Conservation (phyloP, 2,113 vertebrate genomes). For the Cryptomyrus ogoouensis region DNA sequence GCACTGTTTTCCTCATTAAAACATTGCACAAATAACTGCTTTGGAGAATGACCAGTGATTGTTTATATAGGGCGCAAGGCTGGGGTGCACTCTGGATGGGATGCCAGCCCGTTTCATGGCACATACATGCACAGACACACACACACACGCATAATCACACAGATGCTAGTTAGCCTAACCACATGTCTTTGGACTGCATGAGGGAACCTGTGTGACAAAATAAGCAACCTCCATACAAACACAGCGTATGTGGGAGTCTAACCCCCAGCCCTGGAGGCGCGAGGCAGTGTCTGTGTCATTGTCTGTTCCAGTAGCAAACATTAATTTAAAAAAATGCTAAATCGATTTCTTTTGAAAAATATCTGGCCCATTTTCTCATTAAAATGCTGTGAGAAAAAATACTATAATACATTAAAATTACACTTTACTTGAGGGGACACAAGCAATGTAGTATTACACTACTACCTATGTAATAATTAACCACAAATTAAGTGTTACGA, state of each 20-base stretch:
- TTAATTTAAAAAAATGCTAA: background rate
- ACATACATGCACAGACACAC: background rate
- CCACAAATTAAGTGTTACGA: background rate
- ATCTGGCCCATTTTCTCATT: background rate
- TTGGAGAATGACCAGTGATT: background rate
- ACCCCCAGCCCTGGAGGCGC: background rate
- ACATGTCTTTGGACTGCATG: background rate
- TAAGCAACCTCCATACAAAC: background rate
- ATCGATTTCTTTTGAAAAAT: background rate
- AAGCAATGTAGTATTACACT: background rate
- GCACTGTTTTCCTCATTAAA: background rate
- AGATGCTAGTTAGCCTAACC: background rate
- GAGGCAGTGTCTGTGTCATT: background rate
- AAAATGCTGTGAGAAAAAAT: background rate
- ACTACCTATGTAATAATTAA: background rate
- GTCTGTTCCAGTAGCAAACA: background rate
- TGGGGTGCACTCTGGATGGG: background rate
- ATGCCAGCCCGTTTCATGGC: background rate
- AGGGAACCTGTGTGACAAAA: background rate
- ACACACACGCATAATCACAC: background rate
- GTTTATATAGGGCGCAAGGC: background rate
- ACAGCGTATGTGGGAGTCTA: background rate
- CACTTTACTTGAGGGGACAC: background rate
- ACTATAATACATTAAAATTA: background rate
- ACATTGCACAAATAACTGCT: background rate